phyloP scores from a whole-genome alignment of 1,140 invertebrate genomes.

The Ephestia elutella region DNA sequence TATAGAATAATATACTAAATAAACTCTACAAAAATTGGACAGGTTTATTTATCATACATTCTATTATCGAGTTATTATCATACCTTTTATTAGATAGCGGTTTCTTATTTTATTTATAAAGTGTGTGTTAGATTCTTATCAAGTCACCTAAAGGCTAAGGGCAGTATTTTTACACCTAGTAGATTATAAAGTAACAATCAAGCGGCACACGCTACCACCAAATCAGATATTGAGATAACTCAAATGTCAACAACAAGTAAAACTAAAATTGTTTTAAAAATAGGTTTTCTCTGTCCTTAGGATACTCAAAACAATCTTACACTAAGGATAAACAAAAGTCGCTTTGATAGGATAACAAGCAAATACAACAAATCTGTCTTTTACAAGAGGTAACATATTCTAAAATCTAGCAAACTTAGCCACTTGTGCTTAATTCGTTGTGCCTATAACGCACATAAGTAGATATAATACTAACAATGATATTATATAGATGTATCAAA shows the following conservation, averaged over 20 bases:
- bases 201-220: too few relatives aligned
- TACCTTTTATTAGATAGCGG: too few relatives aligned
- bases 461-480: conserved; percentile 19
- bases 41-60: too few relatives aligned
- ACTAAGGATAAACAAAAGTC: conserved; percentile 60
- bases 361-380: conserved; percentile 58
- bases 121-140: too few relatives aligned
- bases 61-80: too few relatives aligned
- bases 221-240: background rate
- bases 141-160: too few relatives aligned
- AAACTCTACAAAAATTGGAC: too few relatives aligned
- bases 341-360: conserved; percentile 71
- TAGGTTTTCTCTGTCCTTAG: conserved; percentile 53
- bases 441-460: conserved; percentile 34
- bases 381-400: conserved; percentile 56
- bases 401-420: conserved; percentile 51
- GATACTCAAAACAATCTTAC: conserved; percentile 55
- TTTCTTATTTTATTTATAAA: too few relatives aligned
- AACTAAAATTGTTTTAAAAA: conserved; percentile 58
- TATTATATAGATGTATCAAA: conserved; percentile 19
- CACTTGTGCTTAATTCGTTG: conserved; percentile 50
- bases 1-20: too few relatives aligned
- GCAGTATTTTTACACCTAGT: too few relatives aligned
- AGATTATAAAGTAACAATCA: too few relatives aligned
- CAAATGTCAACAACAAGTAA: conserved; percentile 49